phyloP scores from a whole-genome alignment of 2,113 vertebrate species.

The Heloderma charlesbogerti region DNA sequence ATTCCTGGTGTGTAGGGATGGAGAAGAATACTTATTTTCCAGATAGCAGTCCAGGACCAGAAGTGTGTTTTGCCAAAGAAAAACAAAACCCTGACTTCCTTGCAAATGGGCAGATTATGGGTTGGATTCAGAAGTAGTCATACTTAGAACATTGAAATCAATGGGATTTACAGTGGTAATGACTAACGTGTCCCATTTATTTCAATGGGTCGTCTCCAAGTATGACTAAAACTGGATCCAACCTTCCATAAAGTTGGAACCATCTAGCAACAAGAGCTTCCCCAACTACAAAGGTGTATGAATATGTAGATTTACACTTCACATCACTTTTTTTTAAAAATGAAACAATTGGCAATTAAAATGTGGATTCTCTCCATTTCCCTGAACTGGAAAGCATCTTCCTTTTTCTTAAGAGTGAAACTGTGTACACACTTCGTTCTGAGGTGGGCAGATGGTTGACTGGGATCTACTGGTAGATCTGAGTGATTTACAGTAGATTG shows the following conservation, averaged over 20 bases:
- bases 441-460: not conserved
- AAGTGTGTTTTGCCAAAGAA: not conserved
- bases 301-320: too few species aligned
- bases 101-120: not conserved
- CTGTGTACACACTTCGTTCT: not conserved
- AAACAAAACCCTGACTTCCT: not conserved
- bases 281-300: too few species aligned
- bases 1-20: not conserved
- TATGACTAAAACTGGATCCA: too few species aligned
- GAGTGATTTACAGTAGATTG: too few species aligned
- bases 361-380: too few species aligned
- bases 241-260: not conserved
- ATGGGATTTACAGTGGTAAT: too few species aligned
- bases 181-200: too few species aligned
- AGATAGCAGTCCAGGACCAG: not conserved
- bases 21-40: not conserved
- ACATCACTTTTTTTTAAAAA: not conserved
- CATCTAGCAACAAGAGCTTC: not conserved
- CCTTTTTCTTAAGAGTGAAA: not conserved
- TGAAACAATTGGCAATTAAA: not conserved
- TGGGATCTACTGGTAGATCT: too few species aligned
- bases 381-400: not conserved
- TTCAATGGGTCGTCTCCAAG: too few species aligned
- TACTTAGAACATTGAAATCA: too few species aligned
- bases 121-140: too few species aligned